Percentiles rank a stretch among this genome's conserved stretches.
phyloP scores from a whole-genome alignment of 2,888 invertebrate species.

The Monochamus alternatus region DNA sequence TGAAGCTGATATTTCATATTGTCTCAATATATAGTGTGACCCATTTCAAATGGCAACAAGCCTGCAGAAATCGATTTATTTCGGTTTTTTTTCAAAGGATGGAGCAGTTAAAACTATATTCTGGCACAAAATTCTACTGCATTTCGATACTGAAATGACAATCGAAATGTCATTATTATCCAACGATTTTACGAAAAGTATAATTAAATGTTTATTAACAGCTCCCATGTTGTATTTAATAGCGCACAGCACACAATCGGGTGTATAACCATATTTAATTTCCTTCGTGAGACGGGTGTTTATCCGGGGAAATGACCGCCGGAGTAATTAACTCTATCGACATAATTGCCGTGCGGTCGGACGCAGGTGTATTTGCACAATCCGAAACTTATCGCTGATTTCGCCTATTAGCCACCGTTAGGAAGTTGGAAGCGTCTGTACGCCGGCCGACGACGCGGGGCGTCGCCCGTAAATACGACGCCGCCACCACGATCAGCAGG shows the following conservation, averaged over 20 bases:
- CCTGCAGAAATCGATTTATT: too few relatives aligned
- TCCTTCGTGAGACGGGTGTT: slow-evolving; percentile 7
- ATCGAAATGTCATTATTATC: too few relatives aligned
- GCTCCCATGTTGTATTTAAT: neutral
- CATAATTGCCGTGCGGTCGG: slow-evolving; percentile 32
- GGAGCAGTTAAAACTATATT: too few relatives aligned
- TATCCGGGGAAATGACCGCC: slow-evolving; percentile 10
- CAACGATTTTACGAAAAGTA: too few relatives aligned
- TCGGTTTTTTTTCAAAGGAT: too few relatives aligned
- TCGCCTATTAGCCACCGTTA: slow-evolving; percentile 32
- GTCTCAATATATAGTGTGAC: too few relatives aligned
- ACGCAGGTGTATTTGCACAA: slow-evolving; percentile 41
- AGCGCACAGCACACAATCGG: neutral
- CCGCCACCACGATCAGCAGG: slow-evolving; percentile 18
- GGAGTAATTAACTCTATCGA: slow-evolving; percentile 33
- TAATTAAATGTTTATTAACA: too few relatives aligned
- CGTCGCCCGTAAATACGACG: slow-evolving; percentile 16
- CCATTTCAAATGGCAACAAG: too few relatives aligned
- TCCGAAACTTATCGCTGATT: slow-evolving; percentile 44
- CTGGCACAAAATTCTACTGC: too few relatives aligned
- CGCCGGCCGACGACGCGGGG: neutral
- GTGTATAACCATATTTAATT: slow-evolving; percentile 1
- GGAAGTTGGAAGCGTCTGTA: slow-evolving; percentile 15
- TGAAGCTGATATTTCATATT: too few relatives aligned
- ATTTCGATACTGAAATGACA: too few relatives aligned